A percentile compares a stretch with the other conserved stretches of the same genome.
Evolutionary conservation across 2,888 invertebrate species (phyloP).

Genomic region (Lissonota sp.): DNA sequence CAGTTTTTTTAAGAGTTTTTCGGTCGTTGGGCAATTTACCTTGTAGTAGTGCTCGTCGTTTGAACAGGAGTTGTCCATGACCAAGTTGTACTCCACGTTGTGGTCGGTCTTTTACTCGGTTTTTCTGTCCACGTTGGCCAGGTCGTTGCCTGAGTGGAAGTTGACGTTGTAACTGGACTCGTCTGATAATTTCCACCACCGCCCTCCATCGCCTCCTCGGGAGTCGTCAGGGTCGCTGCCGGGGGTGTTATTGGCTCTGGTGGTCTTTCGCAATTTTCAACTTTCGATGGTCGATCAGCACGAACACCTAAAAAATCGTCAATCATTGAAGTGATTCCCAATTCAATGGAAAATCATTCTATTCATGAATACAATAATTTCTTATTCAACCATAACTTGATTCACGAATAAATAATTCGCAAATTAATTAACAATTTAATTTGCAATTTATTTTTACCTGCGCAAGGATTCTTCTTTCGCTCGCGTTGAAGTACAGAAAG

Average conservation of each 20-base stretch:
- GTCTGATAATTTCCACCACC: conserved; percentile 69
- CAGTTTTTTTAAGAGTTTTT: too few relatives aligned
- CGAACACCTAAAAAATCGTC: conserved; percentile 63
- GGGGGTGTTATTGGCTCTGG: conserved; percentile 90
- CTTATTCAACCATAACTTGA: too few relatives aligned
- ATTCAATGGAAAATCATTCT: too few relatives aligned
- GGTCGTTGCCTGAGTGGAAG: conserved; percentile 74
- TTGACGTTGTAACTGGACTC: conserved; percentile 72
- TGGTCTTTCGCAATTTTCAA: conserved; percentile 89
- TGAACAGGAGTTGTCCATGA: conserved; percentile 70
- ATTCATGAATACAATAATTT: too few relatives aligned
- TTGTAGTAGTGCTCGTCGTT: conserved; percentile 77
- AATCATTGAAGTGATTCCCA: not conserved
- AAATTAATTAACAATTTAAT: not conserved
- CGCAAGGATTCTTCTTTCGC: conserved; percentile 91
- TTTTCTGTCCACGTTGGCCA: conserved; percentile 80
- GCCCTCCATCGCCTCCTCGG: conserved; percentile 86
- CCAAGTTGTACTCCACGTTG: conserved; percentile 74
- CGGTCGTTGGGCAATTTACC: conserved; percentile 62
- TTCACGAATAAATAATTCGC: too few relatives aligned
- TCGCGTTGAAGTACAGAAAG: conserved; percentile 92
- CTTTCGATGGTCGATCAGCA: conserved; percentile 85
- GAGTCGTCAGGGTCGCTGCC: conserved; percentile 90
- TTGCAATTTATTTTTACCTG: conserved; percentile 86
- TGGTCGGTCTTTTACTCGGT: conserved; percentile 66